Evolutionary conservation across 1,140 invertebrate species (phyloP).

Genomic region (Tenebrio molitor): DNA sequence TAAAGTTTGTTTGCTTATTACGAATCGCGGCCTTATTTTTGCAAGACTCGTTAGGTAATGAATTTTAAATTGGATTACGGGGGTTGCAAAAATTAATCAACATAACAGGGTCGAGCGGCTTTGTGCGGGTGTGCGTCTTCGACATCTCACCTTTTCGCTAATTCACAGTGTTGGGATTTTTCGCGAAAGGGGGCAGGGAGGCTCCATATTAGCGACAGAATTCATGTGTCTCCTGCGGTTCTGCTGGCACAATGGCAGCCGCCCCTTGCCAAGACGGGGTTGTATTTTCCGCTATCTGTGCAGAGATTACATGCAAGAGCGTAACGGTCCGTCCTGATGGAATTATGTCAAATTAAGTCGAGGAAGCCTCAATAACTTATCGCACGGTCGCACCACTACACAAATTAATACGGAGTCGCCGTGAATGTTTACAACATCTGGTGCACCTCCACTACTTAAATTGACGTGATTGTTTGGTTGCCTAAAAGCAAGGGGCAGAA

Average conservation of each 20-base stretch:
- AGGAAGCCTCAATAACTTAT: constrained; percentile 17
- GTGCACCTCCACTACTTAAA: too few relatives aligned
- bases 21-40: constrained; percentile 1
- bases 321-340: constrained; percentile 27
- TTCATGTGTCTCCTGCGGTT: constrained; percentile 40
- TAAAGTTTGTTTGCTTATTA: constrained; percentile 37
- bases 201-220: constrained; percentile 22
- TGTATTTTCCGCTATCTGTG: constrained; percentile 24
- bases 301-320: constrained; percentile 22
- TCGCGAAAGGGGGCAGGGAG: neutral
- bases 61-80: constrained; percentile 43
- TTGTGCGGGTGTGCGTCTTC: constrained; percentile 3
- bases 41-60: constrained; percentile 29
- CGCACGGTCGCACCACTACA: neutral
- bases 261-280: constrained; percentile 17
- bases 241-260: constrained; percentile 10
- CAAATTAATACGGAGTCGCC: too few relatives aligned
- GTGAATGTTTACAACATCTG: too few relatives aligned
- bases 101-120: constrained; percentile 5
- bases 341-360: constrained; percentile 38
- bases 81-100: constrained; percentile 25
- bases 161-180: too few relatives aligned
- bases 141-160: neutral
- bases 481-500: too few relatives aligned
- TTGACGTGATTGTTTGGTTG: too few relatives aligned